Evolutionary conservation across 2,888 invertebrate species (phyloP).

Genomic region (Rhingia campestris): DNA sequence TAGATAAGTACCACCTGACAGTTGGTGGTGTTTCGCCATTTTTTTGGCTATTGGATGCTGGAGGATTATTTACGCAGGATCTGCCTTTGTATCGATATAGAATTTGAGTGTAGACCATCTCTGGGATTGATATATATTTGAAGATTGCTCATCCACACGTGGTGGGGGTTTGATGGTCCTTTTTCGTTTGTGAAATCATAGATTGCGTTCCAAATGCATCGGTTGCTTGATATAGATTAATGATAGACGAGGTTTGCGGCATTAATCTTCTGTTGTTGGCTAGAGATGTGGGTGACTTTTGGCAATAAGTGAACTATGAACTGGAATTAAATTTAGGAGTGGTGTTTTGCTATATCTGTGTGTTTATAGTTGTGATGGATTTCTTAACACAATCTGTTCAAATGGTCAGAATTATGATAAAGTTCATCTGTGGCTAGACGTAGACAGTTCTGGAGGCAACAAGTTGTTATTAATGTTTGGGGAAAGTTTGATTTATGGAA

Average conservation of each 20-base stretch:
- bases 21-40: conserved; percentile 21
- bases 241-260: conserved; percentile 13
- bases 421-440: too few relatives aligned
- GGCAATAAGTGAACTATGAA: conserved; percentile 1
- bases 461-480: too few relatives aligned
- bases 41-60: neutral
- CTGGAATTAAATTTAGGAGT: neutral
- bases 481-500: too few relatives aligned
- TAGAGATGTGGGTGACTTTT: neutral
- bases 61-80: conserved; percentile 12
- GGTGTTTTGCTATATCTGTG: neutral
- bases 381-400: too few relatives aligned
- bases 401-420: too few relatives aligned
- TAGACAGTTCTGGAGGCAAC: too few relatives aligned
- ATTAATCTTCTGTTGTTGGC: conserved; percentile 26
- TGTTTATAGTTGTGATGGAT: too few relatives aligned
- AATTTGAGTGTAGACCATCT: neutral
- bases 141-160: conserved; percentile 4
- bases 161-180: neutral
- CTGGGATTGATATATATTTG: neutral
- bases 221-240: conserved; percentile 24
- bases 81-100: conserved; percentile 14
- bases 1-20: conserved; percentile 11
- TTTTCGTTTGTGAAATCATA: conserved; percentile 7
- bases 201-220: conserved; percentile 1